Conservation (phyloP, 2,797 vertebrate species). For the Benthosema pterotum region DNA sequence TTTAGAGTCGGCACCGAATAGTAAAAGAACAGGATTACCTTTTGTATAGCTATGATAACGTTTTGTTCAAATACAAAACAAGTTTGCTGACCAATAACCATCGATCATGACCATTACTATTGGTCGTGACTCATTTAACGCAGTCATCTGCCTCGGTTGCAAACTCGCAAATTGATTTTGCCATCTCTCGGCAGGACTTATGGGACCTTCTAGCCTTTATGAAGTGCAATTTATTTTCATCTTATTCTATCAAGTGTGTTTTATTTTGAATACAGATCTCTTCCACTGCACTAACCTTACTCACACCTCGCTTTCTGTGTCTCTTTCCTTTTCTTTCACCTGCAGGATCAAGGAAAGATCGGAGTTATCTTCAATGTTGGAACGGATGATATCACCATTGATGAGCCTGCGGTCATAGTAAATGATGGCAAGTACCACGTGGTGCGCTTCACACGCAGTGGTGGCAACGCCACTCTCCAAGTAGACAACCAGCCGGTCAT, state of each 20-base stretch:
- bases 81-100: too few species aligned
- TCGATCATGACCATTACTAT: too few species aligned
- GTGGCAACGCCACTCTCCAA: conserved; percentile 94
- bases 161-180: too few species aligned
- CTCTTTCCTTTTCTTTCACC: conserved; percentile 23
- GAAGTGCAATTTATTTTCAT: not conserved
- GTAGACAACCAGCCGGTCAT: conserved; percentile 96
- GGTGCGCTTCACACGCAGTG: conserved; percentile 94
- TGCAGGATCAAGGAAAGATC: conserved; percentile 92
- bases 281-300: not conserved
- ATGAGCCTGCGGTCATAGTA: conserved; percentile 89
- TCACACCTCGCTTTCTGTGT: conserved; percentile 7
- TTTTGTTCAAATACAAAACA: too few species aligned
- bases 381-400: conserved; percentile 93
- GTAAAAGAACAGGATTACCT: too few species aligned
- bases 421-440: conserved; percentile 96
- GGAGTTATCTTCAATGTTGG: conserved; percentile 95
- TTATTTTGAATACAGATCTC: not conserved
- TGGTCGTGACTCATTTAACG: too few species aligned
- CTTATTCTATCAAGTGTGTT: not conserved
- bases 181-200: too few species aligned
- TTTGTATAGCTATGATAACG: too few species aligned
- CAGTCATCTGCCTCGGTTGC: too few species aligned
- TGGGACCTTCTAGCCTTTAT: not conserved
- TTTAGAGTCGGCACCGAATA: too few species aligned